These are phyloP conservation scores for Pheosia gnoma DNA, from an alignment of 2,888 invertebrate species.

Conservation along the genomic window DNA sequence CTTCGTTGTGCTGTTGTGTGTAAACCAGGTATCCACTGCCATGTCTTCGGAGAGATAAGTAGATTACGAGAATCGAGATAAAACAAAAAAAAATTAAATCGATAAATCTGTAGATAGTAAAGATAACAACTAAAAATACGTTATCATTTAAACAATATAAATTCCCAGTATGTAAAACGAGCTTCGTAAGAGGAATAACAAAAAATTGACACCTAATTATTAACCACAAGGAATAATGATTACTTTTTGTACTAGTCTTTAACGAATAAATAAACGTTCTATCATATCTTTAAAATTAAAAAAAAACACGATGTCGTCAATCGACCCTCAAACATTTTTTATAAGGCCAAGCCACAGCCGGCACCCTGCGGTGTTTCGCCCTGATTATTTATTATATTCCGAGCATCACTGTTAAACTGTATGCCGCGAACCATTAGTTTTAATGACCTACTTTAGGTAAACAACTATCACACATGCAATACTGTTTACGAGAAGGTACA, in stretches of 20 bases:
- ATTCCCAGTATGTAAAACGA: too few relatives aligned
- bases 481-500: conserved; percentile 22
- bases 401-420: conserved; percentile 29
- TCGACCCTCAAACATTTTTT: conserved; percentile 1
- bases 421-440: conserved; percentile 27
- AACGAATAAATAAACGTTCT: not conserved
- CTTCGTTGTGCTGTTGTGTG: too few relatives aligned
- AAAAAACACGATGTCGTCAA: not conserved
- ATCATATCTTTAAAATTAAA: not conserved
- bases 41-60: too few relatives aligned
- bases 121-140: too few relatives aligned
- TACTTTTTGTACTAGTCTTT: not conserved
- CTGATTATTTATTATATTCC: conserved; percentile 38
- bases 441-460: conserved; percentile 36
- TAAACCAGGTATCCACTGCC: too few relatives aligned
- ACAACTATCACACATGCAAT: conserved; percentile 39
- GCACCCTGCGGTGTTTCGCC: conserved; percentile 25
- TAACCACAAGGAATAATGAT: too few relatives aligned
- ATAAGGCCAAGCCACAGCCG: conserved; percentile 13
- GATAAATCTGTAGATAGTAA: too few relatives aligned
- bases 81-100: too few relatives aligned
- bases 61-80: too few relatives aligned
- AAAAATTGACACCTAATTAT: too few relatives aligned
- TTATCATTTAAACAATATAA: too few relatives aligned
- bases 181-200: too few relatives aligned